These are phyloP conservation scores for Nothoprocta perdicaria DNA, from an alignment of 2,113 vertebrate genomes.

Conservation along the genomic window DNA sequence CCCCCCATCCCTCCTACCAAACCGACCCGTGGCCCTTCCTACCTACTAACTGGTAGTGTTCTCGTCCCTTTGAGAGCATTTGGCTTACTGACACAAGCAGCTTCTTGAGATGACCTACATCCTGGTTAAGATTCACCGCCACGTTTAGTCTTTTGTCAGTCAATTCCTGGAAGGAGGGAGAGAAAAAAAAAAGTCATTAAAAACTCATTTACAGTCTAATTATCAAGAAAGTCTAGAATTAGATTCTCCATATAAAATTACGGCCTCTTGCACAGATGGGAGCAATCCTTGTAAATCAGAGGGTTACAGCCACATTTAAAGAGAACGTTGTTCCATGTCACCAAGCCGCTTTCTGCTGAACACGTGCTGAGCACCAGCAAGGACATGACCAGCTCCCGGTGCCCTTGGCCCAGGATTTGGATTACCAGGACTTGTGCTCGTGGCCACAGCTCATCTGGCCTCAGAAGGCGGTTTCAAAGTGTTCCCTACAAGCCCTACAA, in stretches of 20 bases:
- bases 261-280: neutral
- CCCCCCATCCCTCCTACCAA: neutral
- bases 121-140: conserved; percentile 88
- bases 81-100: conserved; percentile 87
- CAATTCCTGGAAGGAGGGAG: conserved; percentile 79
- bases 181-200: conserved; percentile 4
- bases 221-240: conserved; percentile 43
- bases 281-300: neutral
- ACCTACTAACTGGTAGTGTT: conserved; percentile 78
- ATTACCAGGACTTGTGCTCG: neutral
- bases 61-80: conserved; percentile 87
- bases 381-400: neutral
- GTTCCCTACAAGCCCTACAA: neutral
- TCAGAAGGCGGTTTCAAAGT: neutral
- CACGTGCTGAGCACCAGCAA: accelerated
- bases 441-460: neutral
- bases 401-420: neutral
- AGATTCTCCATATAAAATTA: conserved; percentile 12
- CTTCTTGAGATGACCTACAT: conserved; percentile 90
- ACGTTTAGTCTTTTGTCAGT: conserved; percentile 86
- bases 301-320: neutral
- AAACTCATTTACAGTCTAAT: conserved; percentile 54
- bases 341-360: neutral
- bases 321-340: neutral
- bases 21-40: neutral